phyloP scores from a whole-genome alignment of 2,888 invertebrate species.

The Hermaeophaga mercurialis region DNA sequence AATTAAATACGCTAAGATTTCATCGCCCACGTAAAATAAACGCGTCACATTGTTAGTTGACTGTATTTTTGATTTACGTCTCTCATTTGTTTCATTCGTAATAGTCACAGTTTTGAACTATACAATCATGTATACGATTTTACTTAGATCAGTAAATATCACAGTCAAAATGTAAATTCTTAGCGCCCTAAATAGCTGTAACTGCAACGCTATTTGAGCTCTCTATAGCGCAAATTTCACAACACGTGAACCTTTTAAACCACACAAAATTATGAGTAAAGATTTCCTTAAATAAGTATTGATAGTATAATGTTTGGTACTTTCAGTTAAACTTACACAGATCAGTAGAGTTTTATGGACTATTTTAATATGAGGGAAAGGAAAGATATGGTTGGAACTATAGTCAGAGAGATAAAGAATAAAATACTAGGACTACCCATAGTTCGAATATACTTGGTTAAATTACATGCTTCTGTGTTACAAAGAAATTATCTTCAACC shows the following conservation, averaged over 20 bases:
- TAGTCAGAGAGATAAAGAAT: no score
- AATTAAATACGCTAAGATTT: slow-evolving; percentile 51
- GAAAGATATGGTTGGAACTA: no score
- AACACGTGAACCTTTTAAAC: slow-evolving; percentile 6
- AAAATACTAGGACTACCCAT: no score
- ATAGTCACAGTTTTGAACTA: slow-evolving; percentile 23
- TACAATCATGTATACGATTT: slow-evolving; percentile 38
- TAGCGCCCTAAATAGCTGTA: slow-evolving; percentile 57
- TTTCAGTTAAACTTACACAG: no score
- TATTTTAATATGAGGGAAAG: no score
- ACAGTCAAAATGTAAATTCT: slow-evolving; percentile 56
- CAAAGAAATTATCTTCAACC: no score
- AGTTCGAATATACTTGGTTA: no score
- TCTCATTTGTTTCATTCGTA: neutral
- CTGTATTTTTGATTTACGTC: slow-evolving; percentile 43
- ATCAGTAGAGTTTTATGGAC: no score
- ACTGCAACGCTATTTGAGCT: slow-evolving; percentile 54
- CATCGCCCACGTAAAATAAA: slow-evolving; percentile 41
- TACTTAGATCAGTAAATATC: slow-evolving; percentile 54
- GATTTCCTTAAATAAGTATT: no score
- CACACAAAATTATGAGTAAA: no score
- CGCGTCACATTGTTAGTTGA: slow-evolving; percentile 38
- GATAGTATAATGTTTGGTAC: no score
- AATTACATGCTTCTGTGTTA: no score
- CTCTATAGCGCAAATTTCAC: slow-evolving; percentile 22